Evolutionary conservation across 2,888 invertebrate genomes (phyloP).

Genomic region (Vannuccia rotundouncinata): DNA sequence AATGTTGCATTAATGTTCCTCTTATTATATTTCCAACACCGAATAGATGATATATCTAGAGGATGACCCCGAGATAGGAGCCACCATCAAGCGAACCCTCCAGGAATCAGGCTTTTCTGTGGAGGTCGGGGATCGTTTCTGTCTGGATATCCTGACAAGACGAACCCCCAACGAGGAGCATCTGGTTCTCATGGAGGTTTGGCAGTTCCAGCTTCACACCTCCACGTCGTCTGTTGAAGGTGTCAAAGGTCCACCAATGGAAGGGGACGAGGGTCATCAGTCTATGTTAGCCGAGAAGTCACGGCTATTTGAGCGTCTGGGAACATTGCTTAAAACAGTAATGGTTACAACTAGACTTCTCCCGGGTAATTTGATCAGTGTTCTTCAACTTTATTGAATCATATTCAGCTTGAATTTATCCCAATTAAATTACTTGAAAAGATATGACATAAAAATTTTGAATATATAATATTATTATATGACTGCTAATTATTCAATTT

Average conservation of each 20-base stretch:
- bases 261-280: too few species aligned
- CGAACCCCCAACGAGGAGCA: neutral
- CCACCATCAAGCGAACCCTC: conserved; percentile 33
- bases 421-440: too few species aligned
- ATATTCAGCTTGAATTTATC: too few species aligned
- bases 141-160: conserved; percentile 18
- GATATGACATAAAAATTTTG: too few species aligned
- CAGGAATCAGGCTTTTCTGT: conserved; percentile 29
- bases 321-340: conserved; percentile 29
- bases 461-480: too few species aligned
- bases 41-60: conserved; percentile 33
- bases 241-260: neutral
- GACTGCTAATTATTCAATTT: too few species aligned
- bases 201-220: too few species aligned
- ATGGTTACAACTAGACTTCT: conserved; percentile 15
- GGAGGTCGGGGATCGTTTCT: neutral
- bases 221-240: conserved; percentile 11
- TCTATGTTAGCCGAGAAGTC: conserved; percentile 20
- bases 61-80: conserved; percentile 33
- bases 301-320: conserved; percentile 30
- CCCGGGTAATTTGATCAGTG: too few species aligned
- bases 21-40: too few species aligned
- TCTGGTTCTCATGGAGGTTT: conserved; percentile 22
- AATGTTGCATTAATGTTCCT: too few species aligned
- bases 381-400: too few species aligned